Percentiles rank a stretch among this genome's conserved stretches.
Conservation (phyloP, 1,140 invertebrate genomes). For the Listronotus oregonensis region DNA sequence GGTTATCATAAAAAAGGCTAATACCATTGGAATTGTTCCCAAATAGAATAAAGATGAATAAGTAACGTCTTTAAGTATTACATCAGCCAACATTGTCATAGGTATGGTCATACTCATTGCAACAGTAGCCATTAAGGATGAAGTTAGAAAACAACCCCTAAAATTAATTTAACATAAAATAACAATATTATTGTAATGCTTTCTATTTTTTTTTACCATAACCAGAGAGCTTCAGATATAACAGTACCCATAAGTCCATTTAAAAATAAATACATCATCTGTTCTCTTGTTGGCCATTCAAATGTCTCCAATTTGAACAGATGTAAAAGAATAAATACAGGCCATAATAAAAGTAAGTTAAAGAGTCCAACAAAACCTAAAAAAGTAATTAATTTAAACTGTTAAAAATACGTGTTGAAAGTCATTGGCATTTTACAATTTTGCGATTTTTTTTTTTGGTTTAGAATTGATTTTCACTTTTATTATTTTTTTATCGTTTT, state of each 20-base stretch:
- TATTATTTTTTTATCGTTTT: no score
- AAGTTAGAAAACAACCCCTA: slow-evolving; percentile 89
- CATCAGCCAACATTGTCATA: slow-evolving; percentile 81
- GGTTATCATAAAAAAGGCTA: slow-evolving; percentile 77
- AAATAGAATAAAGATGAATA: slow-evolving; percentile 80
- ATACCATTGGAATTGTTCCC: slow-evolving; percentile 77
- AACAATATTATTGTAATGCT: no score
- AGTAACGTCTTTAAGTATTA: slow-evolving; percentile 73
- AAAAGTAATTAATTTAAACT: no score
- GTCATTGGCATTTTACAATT: no score
- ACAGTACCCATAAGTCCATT: slow-evolving; percentile 89
- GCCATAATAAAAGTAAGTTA: slow-evolving; percentile 82
- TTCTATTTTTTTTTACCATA: slow-evolving; percentile 71
- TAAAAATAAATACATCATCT: slow-evolving; percentile 77
- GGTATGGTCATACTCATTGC: slow-evolving; percentile 84
- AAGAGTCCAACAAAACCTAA: slow-evolving; percentile 87
- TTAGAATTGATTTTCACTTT: no score
- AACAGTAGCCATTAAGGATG: slow-evolving; percentile 82
- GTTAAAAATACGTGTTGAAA: no score
- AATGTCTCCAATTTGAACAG: slow-evolving; percentile 78
- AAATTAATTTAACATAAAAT: slow-evolving; percentile 31
- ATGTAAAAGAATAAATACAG: slow-evolving; percentile 83
- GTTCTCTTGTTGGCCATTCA: slow-evolving; percentile 77
- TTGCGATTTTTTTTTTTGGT: no score
- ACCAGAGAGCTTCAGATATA: slow-evolving; percentile 83